Conservation (phyloP, 2,888 invertebrate species). For the Sinopyrophorus schimmeli region DNA sequence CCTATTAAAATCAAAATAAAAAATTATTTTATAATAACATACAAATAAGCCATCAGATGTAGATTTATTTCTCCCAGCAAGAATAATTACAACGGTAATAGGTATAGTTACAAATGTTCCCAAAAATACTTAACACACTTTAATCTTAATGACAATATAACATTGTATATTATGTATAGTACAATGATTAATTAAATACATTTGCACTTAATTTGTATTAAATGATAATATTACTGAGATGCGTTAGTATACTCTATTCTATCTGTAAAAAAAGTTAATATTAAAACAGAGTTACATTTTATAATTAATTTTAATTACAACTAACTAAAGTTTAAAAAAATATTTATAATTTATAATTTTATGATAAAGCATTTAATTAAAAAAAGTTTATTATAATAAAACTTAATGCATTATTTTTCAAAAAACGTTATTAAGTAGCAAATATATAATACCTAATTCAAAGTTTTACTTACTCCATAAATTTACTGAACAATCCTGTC, state of each 20-base stretch:
- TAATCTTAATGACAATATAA: conserved; percentile 38
- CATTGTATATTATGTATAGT: conserved; percentile 38
- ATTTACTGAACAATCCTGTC: conserved; percentile 41
- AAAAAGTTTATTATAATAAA: too few relatives aligned
- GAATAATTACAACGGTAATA: conserved; percentile 40
- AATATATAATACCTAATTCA: too few relatives aligned
- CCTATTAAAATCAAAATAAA: too few relatives aligned
- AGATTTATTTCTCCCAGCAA: conserved; percentile 36
- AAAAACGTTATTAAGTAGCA: too few relatives aligned
- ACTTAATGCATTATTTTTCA: too few relatives aligned
- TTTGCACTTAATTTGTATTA: conserved; percentile 36
- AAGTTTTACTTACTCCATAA: too few relatives aligned
- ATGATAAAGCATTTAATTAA: too few relatives aligned
- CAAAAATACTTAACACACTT: conserved; percentile 48
- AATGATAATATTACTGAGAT: conserved; percentile 29
- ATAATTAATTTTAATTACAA: too few relatives aligned
- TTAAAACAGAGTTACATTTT: too few relatives aligned
- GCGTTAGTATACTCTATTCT: conserved; percentile 30
- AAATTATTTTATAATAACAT: too few relatives aligned
- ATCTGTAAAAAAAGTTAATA: conserved; percentile 24
- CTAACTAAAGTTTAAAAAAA: too few relatives aligned
- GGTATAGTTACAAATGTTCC: conserved; percentile 49
- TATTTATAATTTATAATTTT: too few relatives aligned
- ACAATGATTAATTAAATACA: conserved; percentile 38
- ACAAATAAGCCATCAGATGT: conserved; percentile 31